Evolutionary conservation across 2,113 vertebrate species (phyloP), one percentile per base, ranked within the genome.

Genomic region (Solenodon paradoxus): DNA sequence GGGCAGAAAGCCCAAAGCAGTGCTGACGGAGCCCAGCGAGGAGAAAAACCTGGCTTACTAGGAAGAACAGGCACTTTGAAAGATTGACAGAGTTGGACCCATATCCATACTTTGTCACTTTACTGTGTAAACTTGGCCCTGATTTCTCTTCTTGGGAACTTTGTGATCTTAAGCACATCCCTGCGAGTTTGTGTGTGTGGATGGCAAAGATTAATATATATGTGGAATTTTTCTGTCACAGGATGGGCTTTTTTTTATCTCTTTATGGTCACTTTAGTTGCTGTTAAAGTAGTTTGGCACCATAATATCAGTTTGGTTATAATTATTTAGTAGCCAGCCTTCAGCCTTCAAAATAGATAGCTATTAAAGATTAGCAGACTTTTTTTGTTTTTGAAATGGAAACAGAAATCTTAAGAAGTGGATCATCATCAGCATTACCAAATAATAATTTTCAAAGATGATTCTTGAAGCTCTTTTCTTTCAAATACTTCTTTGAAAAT

Each of bases 341-440:
- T 69, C n/a, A 93, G 68, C 47, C n/a, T 78, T 49, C n/a, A n/a
- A 66, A 57, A 57, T 90, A 35, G 10, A 28, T 10, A 88, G 66
- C 35, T 88, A 19, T 53, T 66, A 88, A 68, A 90, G 59, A 80
- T 49, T 47, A 77, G 47, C 35, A 68, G 10, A 10, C 61, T 94
- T 90, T 84, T 51, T 89, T 96, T 81, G 12, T 85, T 72, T 89
- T 87, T 35, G 77, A 78, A 47, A 45, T 88, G 72, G 66, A 90
- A 92, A 68, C 63, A 88, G 47, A 91, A 59, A 72, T 28, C n/a
- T 57, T 75, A 64, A 66, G 28, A 81, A 69, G 17, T 77, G 32
- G 40, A 86, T 88, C 17, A 45, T 83, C 59, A 51, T 91, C 40
- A 49, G 7, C 75, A 53, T 68, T 38, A 40, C 38, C 57, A 93